phyloP scores from a whole-genome alignment of 2,888 invertebrate genomes.

The Masnerella sp. region DNA sequence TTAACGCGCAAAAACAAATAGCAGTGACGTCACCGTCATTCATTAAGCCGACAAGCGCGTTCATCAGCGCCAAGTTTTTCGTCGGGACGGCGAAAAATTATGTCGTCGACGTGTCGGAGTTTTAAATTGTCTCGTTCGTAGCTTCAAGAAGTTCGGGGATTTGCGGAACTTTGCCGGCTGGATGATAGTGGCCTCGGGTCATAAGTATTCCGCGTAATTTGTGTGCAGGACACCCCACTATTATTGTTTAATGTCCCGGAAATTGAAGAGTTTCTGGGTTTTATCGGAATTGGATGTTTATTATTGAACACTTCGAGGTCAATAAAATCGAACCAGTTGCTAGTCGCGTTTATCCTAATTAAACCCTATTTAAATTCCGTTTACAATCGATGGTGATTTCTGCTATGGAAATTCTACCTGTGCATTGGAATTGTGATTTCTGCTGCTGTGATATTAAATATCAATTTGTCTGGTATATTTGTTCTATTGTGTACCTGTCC shows the following conservation, averaged over 20 bases:
- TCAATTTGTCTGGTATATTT: too few relatives aligned
- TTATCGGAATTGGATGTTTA: slow-evolving; percentile 20
- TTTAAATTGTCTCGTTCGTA: slow-evolving; percentile 25
- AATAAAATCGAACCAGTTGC: slow-evolving; percentile 6
- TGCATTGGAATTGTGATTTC: too few relatives aligned
- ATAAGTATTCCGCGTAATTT: slow-evolving; percentile 11
- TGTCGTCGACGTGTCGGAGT: slow-evolving; percentile 27
- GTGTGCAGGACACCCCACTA: slow-evolving; percentile 8
- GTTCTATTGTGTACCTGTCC: too few relatives aligned
- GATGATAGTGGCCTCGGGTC: too few relatives aligned
- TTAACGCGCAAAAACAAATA: too few relatives aligned
- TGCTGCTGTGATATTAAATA: not conserved
- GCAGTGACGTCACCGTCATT: too few relatives aligned
- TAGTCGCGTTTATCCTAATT: not conserved
- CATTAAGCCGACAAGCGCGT: too few relatives aligned
- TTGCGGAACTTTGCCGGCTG: slow-evolving; percentile 5
- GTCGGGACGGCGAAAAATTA: slow-evolving; percentile 4
- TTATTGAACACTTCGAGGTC: not conserved
- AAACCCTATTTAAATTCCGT: not conserved
- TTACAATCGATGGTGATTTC: not conserved
- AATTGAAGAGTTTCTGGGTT: slow-evolving; percentile 8
- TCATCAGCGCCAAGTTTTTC: slow-evolving; percentile 3
- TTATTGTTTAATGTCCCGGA: slow-evolving; percentile 22
- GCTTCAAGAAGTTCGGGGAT: slow-evolving; percentile 11
- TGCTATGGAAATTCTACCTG: not conserved